Evolutionary conservation across 2,888 invertebrate species (phyloP).

Genomic region (Adelphocoris suturalis): DNA sequence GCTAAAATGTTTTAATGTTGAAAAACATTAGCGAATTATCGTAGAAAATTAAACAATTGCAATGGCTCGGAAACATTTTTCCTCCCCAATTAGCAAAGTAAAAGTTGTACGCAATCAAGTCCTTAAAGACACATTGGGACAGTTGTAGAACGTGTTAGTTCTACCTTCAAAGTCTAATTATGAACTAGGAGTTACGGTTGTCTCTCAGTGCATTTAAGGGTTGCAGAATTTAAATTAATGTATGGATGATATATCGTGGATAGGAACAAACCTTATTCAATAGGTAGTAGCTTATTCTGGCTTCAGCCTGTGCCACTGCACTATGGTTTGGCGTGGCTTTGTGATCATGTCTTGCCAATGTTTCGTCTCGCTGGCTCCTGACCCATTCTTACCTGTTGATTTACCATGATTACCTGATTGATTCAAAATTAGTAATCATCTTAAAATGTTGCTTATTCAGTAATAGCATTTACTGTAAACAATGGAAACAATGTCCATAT

Average conservation of each 20-base stretch:
- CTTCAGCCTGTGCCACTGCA: conserved; percentile 98
- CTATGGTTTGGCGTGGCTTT: conserved; percentile 96
- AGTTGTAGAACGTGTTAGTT: too few relatives aligned
- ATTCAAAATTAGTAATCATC: not conserved
- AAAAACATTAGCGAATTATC: too few relatives aligned
- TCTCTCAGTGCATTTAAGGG: not conserved
- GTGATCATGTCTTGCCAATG: conserved; percentile 99
- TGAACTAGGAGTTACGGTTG: too few relatives aligned
- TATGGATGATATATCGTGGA: too few relatives aligned
- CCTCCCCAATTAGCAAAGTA: too few relatives aligned
- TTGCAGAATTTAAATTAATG: too few relatives aligned
- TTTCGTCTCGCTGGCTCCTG: conserved; percentile 96
- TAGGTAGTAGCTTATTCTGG: conserved; percentile 84
- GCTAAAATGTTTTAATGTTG: too few relatives aligned
- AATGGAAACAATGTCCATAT: not conserved
- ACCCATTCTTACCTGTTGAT: conserved; percentile 90
- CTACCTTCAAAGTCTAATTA: too few relatives aligned
- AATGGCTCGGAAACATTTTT: too few relatives aligned
- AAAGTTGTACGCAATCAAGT: too few relatives aligned
- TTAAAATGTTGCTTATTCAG: not conserved
- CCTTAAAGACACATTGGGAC: too few relatives aligned
- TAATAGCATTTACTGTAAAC: not conserved
- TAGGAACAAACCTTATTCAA: conserved; percentile 1
- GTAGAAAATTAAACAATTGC: too few relatives aligned
- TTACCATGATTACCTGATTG: conserved; percentile 24